Conservation (phyloP, 2,797 vertebrate species). For the Luscinia megarhynchos region DNA sequence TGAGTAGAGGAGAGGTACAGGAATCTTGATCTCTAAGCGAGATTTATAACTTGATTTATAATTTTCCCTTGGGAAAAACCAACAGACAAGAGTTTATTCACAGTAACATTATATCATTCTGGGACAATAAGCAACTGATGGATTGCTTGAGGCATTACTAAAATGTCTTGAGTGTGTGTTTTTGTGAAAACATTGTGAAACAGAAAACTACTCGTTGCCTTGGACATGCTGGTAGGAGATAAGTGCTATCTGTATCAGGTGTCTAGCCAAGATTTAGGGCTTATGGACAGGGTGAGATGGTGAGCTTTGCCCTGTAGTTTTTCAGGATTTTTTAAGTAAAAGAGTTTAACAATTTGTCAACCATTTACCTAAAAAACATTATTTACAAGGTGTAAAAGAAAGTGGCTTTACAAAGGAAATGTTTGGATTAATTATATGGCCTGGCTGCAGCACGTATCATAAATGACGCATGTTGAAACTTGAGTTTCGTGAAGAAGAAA, state of each 20-base stretch:
- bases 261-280: not conserved
- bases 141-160: not conserved
- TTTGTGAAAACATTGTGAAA: conserved; percentile 5
- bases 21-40: not conserved
- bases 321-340: not conserved
- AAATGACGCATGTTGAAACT: not conserved
- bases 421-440: not conserved
- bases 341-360: not conserved
- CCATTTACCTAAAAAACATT: not conserved
- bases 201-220: not conserved
- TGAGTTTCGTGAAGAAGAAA: not conserved
- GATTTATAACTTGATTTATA: not conserved
- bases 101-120: not conserved
- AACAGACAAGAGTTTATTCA: not conserved
- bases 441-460: fast-evolving
- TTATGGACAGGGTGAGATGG: not conserved
- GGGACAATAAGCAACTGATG: not conserved
- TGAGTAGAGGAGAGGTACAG: not conserved
- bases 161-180: not conserved
- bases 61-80: not conserved
- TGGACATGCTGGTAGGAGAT: not conserved
- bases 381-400: not conserved
- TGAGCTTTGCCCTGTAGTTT: not conserved
- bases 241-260: not conserved
- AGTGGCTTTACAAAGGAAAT: not conserved